Percentiles rank a stretch among this genome's conserved stretches.
phyloP scores from a whole-genome alignment of 2,888 invertebrate genomes.

The Athalia rosae region DNA sequence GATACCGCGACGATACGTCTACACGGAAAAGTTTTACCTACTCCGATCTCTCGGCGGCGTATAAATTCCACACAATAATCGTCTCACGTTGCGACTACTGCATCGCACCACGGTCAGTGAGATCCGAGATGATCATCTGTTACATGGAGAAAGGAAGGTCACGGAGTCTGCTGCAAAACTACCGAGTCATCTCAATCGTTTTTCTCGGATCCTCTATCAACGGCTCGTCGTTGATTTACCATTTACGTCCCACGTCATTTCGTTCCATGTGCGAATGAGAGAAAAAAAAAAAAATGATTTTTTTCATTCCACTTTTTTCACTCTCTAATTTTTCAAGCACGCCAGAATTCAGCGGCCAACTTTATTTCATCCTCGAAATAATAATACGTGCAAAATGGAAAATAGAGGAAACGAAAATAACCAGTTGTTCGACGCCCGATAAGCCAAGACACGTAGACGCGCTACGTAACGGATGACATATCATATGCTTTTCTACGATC shows the following conservation, averaged over 20 bases:
- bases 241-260: neutral
- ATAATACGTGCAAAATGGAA: too few species aligned
- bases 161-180: slow-evolving; percentile 10
- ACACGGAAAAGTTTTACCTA: slow-evolving; percentile 12
- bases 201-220: neutral
- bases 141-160: slow-evolving; percentile 36
- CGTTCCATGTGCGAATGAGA: neutral
- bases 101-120: neutral
- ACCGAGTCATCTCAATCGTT: slow-evolving; percentile 11
- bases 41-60: neutral
- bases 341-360: too few species aligned
- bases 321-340: too few species aligned
- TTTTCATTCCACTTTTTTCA: too few species aligned
- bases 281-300: neutral
- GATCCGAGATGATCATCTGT: slow-evolving; percentile 7
- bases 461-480: too few species aligned
- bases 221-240: slow-evolving; percentile 1
- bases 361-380: too few species aligned
- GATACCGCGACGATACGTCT: neutral
- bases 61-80: neutral
- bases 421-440: too few species aligned
- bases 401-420: too few species aligned
- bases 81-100: neutral
- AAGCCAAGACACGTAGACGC: too few species aligned
- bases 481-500: too few species aligned